These are phyloP conservation scores for Stichodactyla helianthus DNA, from an alignment of 64 coral and sea anemone species.

Conservation along the genomic window DNA sequence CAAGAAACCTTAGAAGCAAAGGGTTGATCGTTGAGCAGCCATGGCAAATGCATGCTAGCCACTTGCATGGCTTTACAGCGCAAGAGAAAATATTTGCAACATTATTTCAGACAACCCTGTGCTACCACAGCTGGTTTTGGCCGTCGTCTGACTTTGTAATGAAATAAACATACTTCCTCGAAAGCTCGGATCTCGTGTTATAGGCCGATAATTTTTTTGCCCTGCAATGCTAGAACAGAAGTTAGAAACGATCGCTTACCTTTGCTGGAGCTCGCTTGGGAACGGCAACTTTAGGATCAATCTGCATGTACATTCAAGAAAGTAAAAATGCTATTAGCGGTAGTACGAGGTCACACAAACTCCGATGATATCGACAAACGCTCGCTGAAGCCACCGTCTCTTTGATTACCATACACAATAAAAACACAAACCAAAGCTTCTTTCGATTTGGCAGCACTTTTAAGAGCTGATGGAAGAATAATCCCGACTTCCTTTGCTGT, in stretches of 20 bases:
- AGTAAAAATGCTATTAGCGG: constrained; percentile 23
- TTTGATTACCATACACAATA: constrained; percentile 1
- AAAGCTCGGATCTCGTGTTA: background rate
- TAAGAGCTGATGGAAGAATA: constrained; percentile 7
- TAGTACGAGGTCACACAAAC: constrained; percentile 8
- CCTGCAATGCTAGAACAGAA: background rate
- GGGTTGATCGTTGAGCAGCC: background rate
- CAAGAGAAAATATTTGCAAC: background rate
- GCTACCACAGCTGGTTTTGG: background rate
- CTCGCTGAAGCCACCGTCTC: constrained; percentile 2
- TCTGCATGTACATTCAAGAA: constrained; percentile 41
- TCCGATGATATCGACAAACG: constrained; percentile 1
- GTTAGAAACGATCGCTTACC: constrained; percentile 21
- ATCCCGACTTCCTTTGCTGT: constrained; percentile 5
- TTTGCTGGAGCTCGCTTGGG: constrained; percentile 63
- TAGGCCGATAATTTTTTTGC: background rate
- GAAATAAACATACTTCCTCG: constrained; percentile 12
- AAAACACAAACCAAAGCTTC: constrained; percentile 11
- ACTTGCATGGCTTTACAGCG: constrained; percentile 8
- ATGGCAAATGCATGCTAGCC: background rate
- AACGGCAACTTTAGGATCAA: constrained; percentile 63
- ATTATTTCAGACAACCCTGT: constrained; percentile 4
- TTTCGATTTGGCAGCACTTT: constrained; percentile 19
- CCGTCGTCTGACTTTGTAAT: constrained; percentile 8
- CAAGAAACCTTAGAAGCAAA: constrained; percentile 3